A percentile compares a stretch with the other conserved stretches of the same genome.
Conservation (phyloP, 2,888 invertebrate species). For the Andrena haemorrhoa region DNA sequence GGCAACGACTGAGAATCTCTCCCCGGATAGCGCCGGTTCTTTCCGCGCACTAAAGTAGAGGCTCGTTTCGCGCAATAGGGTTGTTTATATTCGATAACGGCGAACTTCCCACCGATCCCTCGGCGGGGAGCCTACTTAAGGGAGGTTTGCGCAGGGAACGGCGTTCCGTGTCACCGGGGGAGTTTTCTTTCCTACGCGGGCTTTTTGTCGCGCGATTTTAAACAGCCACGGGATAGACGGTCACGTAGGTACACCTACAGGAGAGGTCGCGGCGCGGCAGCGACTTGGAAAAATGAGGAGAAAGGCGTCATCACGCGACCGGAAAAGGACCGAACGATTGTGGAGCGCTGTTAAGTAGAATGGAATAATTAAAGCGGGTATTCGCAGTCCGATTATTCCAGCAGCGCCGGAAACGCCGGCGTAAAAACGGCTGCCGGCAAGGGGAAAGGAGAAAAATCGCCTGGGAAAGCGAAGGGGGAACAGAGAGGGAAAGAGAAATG, state of each 20-base stretch:
- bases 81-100: conserved; percentile 42
- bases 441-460: conserved; percentile 37
- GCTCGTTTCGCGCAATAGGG: neutral
- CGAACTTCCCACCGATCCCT: conserved; percentile 5
- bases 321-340: conserved; percentile 61
- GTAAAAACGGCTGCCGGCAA: conserved; percentile 21
- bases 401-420: conserved; percentile 27
- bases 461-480: conserved; percentile 42
- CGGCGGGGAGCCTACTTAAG: conserved; percentile 1
- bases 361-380: conserved; percentile 71
- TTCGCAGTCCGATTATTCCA: conserved; percentile 64
- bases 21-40: neutral
- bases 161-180: conserved; percentile 24
- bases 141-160: neutral
- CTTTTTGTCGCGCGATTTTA: conserved; percentile 27
- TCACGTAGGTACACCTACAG: conserved; percentile 24
- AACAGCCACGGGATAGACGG: conserved; percentile 17
- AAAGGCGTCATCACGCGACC: conserved; percentile 53
- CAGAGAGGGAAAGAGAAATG: conserved; percentile 53
- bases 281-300: conserved; percentile 54
- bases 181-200: conserved; percentile 10
- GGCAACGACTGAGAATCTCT: conserved; percentile 8
- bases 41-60: neutral
- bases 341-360: conserved; percentile 66
- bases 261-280: neutral